Conservation (phyloP, 1,140 invertebrate species). For the Parasteatoda tepidariorum region DNA sequence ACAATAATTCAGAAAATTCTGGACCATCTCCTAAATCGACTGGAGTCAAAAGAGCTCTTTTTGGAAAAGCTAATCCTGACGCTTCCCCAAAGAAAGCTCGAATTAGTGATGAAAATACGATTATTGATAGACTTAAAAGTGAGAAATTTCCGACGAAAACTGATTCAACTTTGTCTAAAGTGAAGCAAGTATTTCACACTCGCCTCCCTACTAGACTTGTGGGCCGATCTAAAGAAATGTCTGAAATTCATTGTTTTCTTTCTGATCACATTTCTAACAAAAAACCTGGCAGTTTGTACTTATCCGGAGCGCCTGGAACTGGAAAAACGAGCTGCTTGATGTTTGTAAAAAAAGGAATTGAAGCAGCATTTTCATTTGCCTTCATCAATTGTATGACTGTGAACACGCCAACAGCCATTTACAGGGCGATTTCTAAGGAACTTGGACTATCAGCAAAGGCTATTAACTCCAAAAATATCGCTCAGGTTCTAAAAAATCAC, state of each 20-base stretch:
- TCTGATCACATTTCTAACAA: constrained; percentile 75
- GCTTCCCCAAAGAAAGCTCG: constrained; percentile 21
- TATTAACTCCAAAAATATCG: constrained; percentile 72
- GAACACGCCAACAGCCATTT: constrained; percentile 79
- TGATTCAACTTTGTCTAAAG: constrained; percentile 64
- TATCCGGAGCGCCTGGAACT: constrained; percentile 95
- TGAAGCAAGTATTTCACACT: constrained; percentile 77
- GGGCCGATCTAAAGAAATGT: constrained; percentile 82
- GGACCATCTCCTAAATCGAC: background rate
- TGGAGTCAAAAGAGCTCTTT: constrained; percentile 31
- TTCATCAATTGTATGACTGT: constrained; percentile 85
- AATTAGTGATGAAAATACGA: constrained; percentile 8
- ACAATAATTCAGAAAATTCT: background rate
- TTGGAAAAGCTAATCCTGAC: background rate
- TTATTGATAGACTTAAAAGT: no score
- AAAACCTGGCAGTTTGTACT: constrained; percentile 85
- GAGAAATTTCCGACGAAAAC: background rate
- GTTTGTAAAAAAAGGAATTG: constrained; percentile 75
- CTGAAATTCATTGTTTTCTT: constrained; percentile 79
- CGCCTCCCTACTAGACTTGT: constrained; percentile 77
- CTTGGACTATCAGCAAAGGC: constrained; percentile 47
- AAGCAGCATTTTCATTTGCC: constrained; percentile 52
- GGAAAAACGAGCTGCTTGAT: constrained; percentile 92
- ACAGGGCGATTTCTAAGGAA: constrained; percentile 68
- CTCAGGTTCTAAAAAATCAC: constrained; percentile 70